A percentile compares a stretch with the other conserved stretches of the same genome.
These are phyloP conservation scores for Caenorhabditis wallacei DNA, from an alignment of 2,888 invertebrate genomes.

Conservation along the genomic window DNA sequence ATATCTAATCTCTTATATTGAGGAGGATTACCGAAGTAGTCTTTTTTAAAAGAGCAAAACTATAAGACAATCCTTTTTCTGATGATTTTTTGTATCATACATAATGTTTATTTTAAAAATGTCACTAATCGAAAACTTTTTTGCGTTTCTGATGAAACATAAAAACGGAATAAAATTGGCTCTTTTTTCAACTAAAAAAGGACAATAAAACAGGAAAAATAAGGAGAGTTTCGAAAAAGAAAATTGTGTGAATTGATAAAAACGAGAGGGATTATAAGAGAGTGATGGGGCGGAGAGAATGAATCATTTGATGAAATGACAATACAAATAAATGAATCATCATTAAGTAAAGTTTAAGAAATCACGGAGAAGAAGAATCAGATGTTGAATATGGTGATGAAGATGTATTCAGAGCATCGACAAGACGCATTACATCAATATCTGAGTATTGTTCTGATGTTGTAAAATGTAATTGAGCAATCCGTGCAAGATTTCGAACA, in stretches of 20 bases:
- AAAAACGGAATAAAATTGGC: not conserved
- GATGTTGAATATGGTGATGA: slow-evolving; percentile 3
- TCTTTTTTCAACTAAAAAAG: not conserved
- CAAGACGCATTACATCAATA: slow-evolving; percentile 62
- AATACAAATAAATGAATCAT: slow-evolving; percentile 48
- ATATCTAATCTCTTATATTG: no score
- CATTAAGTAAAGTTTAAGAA: slow-evolving; percentile 1
- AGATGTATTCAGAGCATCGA: slow-evolving; percentile 47
- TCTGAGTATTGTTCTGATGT: slow-evolving; percentile 59
- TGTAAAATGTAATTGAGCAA: slow-evolving; percentile 67
- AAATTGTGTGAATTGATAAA: slow-evolving; percentile 38
- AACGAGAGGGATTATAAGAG: slow-evolving; percentile 36
- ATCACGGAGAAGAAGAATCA: slow-evolving; percentile 19
- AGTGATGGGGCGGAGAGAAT: not conserved
- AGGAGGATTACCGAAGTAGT: no score
- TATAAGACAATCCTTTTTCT: no score
- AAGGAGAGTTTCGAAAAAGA: slow-evolving; percentile 3
- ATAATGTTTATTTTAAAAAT: no score
- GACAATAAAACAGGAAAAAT: slow-evolving; percentile 9
- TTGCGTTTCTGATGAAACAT: not conserved
- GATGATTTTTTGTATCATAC: no score
- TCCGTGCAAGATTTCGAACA: slow-evolving; percentile 55
- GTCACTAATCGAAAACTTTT: no score
- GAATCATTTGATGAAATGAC: slow-evolving; percentile 34
- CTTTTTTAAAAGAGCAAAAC: no score